Base-by-base conservation (phyloP, 1,140 invertebrate species). In the Patella vulgata region DNA sequence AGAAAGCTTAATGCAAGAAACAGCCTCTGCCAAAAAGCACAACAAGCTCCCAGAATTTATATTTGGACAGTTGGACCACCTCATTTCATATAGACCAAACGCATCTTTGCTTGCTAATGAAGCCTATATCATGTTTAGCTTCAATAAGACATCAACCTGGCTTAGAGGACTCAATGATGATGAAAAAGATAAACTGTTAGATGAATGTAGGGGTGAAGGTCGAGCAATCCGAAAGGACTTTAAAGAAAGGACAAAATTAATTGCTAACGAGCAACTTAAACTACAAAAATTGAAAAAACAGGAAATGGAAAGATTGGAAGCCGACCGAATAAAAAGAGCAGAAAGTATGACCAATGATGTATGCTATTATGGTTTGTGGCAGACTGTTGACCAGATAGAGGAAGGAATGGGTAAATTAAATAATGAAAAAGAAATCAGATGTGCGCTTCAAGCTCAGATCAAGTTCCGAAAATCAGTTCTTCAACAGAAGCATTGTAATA, bases 331-430 rank as follows among this genome's bases (percentile, higher is more conserved):
- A 11, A 44, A 51, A 17, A 17, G 57, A 52, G 4, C 19, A 30
- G 52, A 55, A 51, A 9, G 50, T 3, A 4, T 62, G n/a, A 63
- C 59, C n/a, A 52, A 48, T 43, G 44, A 61, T 28, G 52, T 66
- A 21, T 17, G 62, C 3, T 55, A 51, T 33, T 66, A 57, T 55
- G 64, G 59, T 1, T 43, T 66, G 14, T 63, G 64, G 59, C 64
- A 66, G 47, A 54, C n/a, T 11, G 36, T 2, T n/a, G 43, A 61
- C 28, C 17, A 55, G 11, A 47, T 62, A 3, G 40, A 62, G 21
- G 9, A 19, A 17, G 14, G 27, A 9, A 19, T 57, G 42, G 43
- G 23, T 4, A 21, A 52, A 51, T 28, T 21, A 36, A 12, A 36
- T 44, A 1, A 42, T 47, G 19, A 39, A n/a, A 42, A 65, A 50